Conservation (phyloP, 1,140 invertebrate genomes). For the Tetragnatha versicolor region DNA sequence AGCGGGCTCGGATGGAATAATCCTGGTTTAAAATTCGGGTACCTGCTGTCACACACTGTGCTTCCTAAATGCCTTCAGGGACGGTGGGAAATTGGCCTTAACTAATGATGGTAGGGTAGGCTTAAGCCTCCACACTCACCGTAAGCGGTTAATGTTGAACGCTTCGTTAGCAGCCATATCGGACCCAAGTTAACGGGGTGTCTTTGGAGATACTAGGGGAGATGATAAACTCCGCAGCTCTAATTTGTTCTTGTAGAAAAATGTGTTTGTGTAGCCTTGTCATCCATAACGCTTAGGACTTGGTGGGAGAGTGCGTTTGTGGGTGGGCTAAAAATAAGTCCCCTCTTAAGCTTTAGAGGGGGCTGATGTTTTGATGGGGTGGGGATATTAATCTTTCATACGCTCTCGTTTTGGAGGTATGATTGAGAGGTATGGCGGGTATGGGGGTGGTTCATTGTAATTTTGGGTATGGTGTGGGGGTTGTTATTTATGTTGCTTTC, state of each 20-base stretch:
- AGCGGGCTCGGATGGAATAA: constrained; percentile 42
- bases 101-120: constrained; percentile 49
- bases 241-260: constrained; percentile 46
- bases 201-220: constrained; percentile 39
- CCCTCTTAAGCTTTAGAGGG: no score
- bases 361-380: background rate
- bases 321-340: background rate
- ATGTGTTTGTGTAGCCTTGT: constrained; percentile 34
- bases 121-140: constrained; percentile 22
- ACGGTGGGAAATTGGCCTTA: constrained; percentile 49
- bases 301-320: background rate
- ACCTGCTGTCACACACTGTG: no score
- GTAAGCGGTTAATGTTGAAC: constrained; percentile 48
- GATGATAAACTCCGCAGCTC: constrained; percentile 41
- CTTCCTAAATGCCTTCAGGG: constrained; percentile 48
- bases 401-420: no score
- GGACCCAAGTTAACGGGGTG: constrained; percentile 44
- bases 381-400: no score
- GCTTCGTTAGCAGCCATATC: constrained; percentile 50
- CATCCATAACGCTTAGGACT: constrained; percentile 47
- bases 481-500: no score
- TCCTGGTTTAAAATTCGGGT: constrained; percentile 38
- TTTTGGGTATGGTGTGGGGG: no score
- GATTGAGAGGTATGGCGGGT: no score
- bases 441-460: no score